phyloP scores from a whole-genome alignment of 1,140 invertebrate genomes.

The Periplaneta americana region DNA sequence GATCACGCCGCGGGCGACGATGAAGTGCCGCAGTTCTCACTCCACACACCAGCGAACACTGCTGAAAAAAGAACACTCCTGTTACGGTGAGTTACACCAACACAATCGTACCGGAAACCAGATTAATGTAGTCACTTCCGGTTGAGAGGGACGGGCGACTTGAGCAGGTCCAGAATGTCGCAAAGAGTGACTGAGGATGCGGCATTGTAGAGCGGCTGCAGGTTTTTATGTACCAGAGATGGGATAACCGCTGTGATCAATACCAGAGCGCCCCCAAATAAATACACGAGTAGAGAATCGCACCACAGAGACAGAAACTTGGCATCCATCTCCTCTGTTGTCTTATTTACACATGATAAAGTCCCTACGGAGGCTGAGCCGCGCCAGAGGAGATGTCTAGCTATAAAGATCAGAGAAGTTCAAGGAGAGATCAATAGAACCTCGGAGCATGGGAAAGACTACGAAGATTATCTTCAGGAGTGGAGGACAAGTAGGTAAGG shows the following conservation, averaged over 20 bases:
- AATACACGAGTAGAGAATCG: neutral
- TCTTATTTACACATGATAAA: too few relatives aligned
- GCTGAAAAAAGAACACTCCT: too few relatives aligned
- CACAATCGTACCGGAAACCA: neutral
- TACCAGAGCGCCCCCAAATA: neutral
- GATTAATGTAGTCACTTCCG: neutral
- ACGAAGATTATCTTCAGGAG: too few relatives aligned
- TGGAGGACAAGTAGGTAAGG: too few relatives aligned
- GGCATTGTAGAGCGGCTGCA: neutral
- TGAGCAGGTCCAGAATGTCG: too few relatives aligned
- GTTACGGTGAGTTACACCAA: neutral
- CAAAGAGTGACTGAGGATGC: neutral
- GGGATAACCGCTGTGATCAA: neutral
- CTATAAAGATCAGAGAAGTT: too few relatives aligned
- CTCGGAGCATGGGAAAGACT: too few relatives aligned
- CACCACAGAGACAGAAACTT: too few relatives aligned
- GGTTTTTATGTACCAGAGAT: neutral
- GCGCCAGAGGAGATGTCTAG: too few relatives aligned
- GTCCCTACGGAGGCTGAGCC: too few relatives aligned
- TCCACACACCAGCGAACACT: neutral
- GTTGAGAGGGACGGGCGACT: neutral
- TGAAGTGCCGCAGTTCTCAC: neutral
- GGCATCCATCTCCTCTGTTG: too few relatives aligned
- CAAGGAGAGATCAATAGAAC: too few relatives aligned
- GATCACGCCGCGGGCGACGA: neutral